These are phyloP conservation scores for Villa cingulata DNA, from an alignment of 2,888 invertebrate species.

Conservation along the genomic window DNA sequence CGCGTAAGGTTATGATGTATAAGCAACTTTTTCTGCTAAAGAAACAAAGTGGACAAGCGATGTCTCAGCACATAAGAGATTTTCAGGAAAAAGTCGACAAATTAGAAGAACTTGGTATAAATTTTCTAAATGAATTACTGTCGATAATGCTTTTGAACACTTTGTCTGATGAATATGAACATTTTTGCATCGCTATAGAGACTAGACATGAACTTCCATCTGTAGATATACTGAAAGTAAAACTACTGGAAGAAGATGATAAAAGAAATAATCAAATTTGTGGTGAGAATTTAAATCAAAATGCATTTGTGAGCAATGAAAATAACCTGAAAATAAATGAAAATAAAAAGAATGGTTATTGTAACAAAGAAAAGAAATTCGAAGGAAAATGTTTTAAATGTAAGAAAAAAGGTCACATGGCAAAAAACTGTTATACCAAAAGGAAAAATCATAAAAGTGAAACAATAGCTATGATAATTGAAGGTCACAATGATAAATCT, in stretches of 20 bases:
- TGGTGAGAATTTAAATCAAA: neutral
- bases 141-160: too few relatives aligned
- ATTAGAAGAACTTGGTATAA: too few relatives aligned
- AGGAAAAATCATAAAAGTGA: neutral
- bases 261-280: neutral
- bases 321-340: neutral
- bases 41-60: too few relatives aligned
- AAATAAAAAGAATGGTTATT: neutral
- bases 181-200: too few relatives aligned
- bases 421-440: neutral
- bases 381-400: slow-evolving; percentile 5
- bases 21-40: too few relatives aligned
- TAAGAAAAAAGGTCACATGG: slow-evolving; percentile 4
- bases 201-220: too few relatives aligned
- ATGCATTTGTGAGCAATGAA: neutral
- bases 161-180: too few relatives aligned
- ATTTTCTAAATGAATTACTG: too few relatives aligned
- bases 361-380: neutral
- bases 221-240: slow-evolving; percentile 2
- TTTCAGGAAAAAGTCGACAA: too few relatives aligned
- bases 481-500: neutral
- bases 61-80: too few relatives aligned
- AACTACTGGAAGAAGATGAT: slow-evolving; percentile 1
- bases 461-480: neutral
- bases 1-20: too few relatives aligned